Evolutionary conservation across 2,113 vertebrate genomes (phyloP).

Genomic region (Caloenas nicobarica): DNA sequence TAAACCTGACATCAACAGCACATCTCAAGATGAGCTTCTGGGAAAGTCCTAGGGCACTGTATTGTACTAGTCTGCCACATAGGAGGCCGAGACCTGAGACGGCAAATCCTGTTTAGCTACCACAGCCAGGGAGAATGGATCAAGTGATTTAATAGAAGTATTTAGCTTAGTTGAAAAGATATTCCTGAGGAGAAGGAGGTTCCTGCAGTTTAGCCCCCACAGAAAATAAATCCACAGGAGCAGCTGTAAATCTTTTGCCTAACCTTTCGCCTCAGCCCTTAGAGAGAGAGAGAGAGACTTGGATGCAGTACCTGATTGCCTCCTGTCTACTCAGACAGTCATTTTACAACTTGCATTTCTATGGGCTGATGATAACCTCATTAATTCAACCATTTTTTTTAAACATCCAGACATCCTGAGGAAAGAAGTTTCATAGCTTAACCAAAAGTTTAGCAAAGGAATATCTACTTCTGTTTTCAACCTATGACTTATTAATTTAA

Average conservation of each 20-base stretch:
- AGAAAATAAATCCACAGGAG: neutral
- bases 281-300: neutral
- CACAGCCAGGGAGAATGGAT: neutral
- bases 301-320: neutral
- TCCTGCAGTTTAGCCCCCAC: neutral
- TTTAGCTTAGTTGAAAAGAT: neutral
- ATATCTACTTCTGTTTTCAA: neutral
- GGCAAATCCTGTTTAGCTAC: neutral
- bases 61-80: neutral
- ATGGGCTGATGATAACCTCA: neutral
- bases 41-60: neutral
- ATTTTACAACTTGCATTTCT: neutral
- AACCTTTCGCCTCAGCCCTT: neutral
- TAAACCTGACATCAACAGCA: neutral
- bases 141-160: neutral
- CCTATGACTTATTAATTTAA: neutral
- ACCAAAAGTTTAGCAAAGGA: neutral
- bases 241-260: neutral
- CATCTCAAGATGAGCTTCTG: neutral
- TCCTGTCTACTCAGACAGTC: neutral
- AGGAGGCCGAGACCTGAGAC: neutral
- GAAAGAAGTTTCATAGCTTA: neutral
- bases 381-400: neutral
- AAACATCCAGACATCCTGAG: neutral
- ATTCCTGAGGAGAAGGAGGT: neutral